phyloP scores from a whole-genome alignment of 2,113 vertebrate species.

The Amphiprion ocellaris region DNA sequence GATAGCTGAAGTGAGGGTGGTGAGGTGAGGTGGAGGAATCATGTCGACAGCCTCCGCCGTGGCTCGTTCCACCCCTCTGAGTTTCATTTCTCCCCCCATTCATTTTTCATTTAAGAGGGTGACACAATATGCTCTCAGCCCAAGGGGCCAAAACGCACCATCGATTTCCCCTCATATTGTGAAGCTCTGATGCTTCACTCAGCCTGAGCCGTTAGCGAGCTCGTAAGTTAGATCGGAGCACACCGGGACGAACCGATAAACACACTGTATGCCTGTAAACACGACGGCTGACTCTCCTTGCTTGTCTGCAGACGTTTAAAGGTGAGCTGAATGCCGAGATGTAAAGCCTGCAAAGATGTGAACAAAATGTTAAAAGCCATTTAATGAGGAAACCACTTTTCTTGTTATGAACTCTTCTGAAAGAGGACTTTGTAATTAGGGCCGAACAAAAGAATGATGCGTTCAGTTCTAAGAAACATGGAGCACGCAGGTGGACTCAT shows the following conservation, averaged over 20 bases:
- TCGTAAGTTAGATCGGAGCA: conserved; percentile 49
- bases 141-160: conserved; percentile 68
- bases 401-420: conserved; percentile 14
- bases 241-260: conserved; percentile 46
- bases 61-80: conserved; percentile 72
- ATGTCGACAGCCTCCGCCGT: conserved; percentile 66
- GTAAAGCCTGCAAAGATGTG: conserved; percentile 32
- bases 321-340: conserved; percentile 1
- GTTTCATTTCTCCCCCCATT: conserved; percentile 73
- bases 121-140: conserved; percentile 75
- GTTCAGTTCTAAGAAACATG: not conserved
- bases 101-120: conserved; percentile 81
- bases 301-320: conserved; percentile 17
- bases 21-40: conserved; percentile 61
- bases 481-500: not conserved
- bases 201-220: conserved; percentile 21
- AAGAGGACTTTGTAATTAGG: conserved; percentile 7
- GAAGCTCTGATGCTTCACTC: conserved; percentile 71
- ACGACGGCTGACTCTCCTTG: not conserved
- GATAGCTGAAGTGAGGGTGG: conserved; percentile 51
- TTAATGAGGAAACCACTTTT: conserved; percentile 28
- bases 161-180: conserved; percentile 73
- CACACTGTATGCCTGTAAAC: conserved; percentile 51
- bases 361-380: conserved; percentile 37
- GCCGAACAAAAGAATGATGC: not conserved